Evolutionary conservation across 2,888 invertebrate genomes (phyloP).

Genomic region (Eupelmus urozonus): DNA sequence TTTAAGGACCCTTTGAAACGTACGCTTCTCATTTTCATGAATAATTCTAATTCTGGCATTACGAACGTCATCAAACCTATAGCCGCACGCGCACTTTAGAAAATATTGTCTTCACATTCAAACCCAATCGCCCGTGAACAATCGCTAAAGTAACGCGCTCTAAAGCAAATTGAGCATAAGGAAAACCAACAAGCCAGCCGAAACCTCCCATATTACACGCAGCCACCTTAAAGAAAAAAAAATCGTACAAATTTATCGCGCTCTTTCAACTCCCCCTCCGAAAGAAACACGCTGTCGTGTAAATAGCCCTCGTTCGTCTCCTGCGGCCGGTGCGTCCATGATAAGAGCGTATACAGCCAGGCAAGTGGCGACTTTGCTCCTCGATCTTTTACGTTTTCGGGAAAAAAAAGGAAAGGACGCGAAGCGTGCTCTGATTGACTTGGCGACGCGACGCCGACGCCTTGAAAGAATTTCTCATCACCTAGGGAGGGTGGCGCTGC

Average conservation of each 20-base stretch:
- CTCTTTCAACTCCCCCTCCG: slow-evolving; percentile 6
- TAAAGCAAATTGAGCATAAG: too few relatives aligned
- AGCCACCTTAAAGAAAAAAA: background rate
- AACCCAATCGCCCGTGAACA: too few relatives aligned
- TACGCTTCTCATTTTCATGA: too few relatives aligned
- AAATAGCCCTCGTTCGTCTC: slow-evolving; percentile 39
- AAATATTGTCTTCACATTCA: too few relatives aligned
- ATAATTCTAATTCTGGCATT: too few relatives aligned
- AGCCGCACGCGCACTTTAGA: too few relatives aligned
- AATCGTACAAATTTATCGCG: background rate
- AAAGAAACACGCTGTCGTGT: background rate
- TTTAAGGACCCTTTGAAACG: too few relatives aligned
- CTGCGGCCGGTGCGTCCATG: background rate
- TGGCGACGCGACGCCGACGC: background rate
- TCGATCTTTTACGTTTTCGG: slow-evolving; percentile 45
- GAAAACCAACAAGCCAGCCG: too few relatives aligned
- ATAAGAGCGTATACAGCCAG: slow-evolving; percentile 41
- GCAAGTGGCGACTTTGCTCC: slow-evolving; percentile 48
- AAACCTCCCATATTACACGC: background rate
- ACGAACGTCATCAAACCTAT: too few relatives aligned
- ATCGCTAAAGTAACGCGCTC: too few relatives aligned
- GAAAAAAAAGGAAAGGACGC: too few relatives aligned
- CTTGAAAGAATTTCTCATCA: slow-evolving; percentile 42
- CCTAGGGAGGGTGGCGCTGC: background rate
- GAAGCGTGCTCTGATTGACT: slow-evolving; percentile 42